phyloP scores from a whole-genome alignment of 2,797 vertebrate species.

The Petrocephalus schoutedeni region DNA sequence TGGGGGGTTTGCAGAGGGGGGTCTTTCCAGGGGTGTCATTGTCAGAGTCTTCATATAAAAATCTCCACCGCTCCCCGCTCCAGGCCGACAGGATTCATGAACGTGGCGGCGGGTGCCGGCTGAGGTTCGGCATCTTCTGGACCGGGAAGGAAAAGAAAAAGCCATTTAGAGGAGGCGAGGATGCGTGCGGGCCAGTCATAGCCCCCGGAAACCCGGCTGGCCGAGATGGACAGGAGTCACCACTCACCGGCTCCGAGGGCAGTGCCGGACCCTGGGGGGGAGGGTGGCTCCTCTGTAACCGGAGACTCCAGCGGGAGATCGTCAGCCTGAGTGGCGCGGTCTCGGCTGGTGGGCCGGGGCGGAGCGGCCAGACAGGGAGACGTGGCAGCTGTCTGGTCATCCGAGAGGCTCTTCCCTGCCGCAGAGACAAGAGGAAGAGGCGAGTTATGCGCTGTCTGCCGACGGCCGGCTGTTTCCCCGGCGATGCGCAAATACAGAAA shows the following conservation, averaged over 20 bases:
- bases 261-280: slow-evolving; percentile 32
- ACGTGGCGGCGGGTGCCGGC: slow-evolving; percentile 36
- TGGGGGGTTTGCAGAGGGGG: background rate
- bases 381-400: slow-evolving; percentile 64
- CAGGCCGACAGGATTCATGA: slow-evolving; percentile 46
- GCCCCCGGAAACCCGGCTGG: background rate
- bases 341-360: slow-evolving; percentile 62
- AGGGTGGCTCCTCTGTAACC: slow-evolving; percentile 34
- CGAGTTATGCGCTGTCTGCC: slow-evolving; percentile 40
- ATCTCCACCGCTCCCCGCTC: slow-evolving; percentile 64
- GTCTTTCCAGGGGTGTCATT: background rate
- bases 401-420: slow-evolving; percentile 63
- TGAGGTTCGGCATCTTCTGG: slow-evolving; percentile 45
- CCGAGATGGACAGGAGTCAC: background rate
- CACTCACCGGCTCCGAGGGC: slow-evolving; percentile 48
- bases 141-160: background rate
- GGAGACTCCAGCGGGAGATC: slow-evolving; percentile 33
- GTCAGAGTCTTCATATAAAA: slow-evolving; percentile 56
- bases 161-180: background rate
- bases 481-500: slow-evolving; percentile 46
- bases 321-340: slow-evolving; percentile 79
- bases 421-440: slow-evolving; percentile 50
- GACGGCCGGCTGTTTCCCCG: background rate
- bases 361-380: slow-evolving; percentile 34
- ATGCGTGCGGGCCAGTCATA: background rate